A percentile compares a stretch with the other conserved stretches of the same genome.
phyloP scores from a whole-genome alignment of 1,140 invertebrate genomes.

The Dendroctonus ponderosae region DNA sequence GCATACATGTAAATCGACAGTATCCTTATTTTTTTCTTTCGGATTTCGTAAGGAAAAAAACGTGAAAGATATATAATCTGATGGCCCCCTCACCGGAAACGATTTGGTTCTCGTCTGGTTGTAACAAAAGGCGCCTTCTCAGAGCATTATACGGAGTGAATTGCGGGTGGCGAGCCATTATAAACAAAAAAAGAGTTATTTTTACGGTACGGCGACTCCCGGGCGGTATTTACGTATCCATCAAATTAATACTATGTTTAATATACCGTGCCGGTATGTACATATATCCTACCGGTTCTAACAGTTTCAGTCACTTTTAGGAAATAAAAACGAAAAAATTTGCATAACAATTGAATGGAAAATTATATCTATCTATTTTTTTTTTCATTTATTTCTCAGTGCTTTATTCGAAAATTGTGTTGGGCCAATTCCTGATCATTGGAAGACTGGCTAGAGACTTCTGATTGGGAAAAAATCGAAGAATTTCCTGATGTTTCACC shows the following conservation, averaged over 20 bases:
- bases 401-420: no score
- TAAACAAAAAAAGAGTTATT: slow-evolving; percentile 34
- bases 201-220: slow-evolving; percentile 28
- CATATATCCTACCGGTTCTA: neutral
- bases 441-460: no score
- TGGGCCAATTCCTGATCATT: no score
- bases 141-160: slow-evolving; percentile 33
- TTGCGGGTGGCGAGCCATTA: slow-evolving; percentile 35
- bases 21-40: slow-evolving; percentile 22
- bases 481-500: no score
- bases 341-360: no score
- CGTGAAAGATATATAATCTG: slow-evolving; percentile 26
- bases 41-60: slow-evolving; percentile 22
- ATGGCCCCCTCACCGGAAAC: slow-evolving; percentile 24
- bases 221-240: slow-evolving; percentile 30
- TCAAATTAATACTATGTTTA: slow-evolving; percentile 34
- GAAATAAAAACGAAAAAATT: no score
- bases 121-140: slow-evolving; percentile 33
- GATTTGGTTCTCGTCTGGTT: slow-evolving; percentile 33
- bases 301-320: no score
- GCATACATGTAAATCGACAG: slow-evolving; percentile 18
- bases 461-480: no score
- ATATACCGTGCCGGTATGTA: slow-evolving; percentile 26
- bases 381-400: no score
- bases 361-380: no score